A percentile compares a stretch with the other conserved stretches of the same genome.
phyloP scores from a whole-genome alignment of 2,888 invertebrate genomes.

The Teleogryllus oceanicus region DNA sequence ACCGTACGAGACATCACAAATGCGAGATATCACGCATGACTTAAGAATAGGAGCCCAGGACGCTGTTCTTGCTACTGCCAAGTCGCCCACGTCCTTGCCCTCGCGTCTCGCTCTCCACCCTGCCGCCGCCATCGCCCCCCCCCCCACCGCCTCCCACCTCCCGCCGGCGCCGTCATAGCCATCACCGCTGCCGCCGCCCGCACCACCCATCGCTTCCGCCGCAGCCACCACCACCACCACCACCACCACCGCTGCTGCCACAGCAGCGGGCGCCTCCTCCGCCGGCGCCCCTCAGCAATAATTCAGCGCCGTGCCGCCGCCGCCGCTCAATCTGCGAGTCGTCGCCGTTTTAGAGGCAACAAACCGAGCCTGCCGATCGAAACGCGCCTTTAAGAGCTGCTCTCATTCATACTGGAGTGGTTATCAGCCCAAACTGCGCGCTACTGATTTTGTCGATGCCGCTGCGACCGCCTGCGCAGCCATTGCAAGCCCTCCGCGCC shows the following conservation, averaged over 20 bases:
- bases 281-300: background rate
- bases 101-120: no score
- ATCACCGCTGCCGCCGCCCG: background rate
- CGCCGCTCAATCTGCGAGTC: background rate
- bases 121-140: background rate
- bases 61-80: no score
- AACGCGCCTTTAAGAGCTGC: conserved; percentile 7
- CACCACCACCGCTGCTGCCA: background rate
- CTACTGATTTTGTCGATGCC: background rate
- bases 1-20: no score
- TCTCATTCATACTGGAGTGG: conserved; percentile 9
- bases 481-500: no score
- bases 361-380: background rate
- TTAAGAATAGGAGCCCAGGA: no score
- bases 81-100: no score
- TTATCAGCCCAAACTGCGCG: background rate
- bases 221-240: background rate
- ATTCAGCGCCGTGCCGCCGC: background rate
- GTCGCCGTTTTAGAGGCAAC: background rate
- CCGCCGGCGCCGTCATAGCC: background rate
- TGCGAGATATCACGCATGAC: no score
- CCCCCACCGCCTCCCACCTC: background rate
- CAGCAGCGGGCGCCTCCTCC: background rate
- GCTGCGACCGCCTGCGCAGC: background rate
- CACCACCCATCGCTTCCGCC: background rate